Percentiles rank a stretch among this genome's conserved stretches.
These are phyloP conservation scores for Conus ventricosus DNA, from an alignment of 1,140 invertebrate genomes.

Conservation along the genomic window DNA sequence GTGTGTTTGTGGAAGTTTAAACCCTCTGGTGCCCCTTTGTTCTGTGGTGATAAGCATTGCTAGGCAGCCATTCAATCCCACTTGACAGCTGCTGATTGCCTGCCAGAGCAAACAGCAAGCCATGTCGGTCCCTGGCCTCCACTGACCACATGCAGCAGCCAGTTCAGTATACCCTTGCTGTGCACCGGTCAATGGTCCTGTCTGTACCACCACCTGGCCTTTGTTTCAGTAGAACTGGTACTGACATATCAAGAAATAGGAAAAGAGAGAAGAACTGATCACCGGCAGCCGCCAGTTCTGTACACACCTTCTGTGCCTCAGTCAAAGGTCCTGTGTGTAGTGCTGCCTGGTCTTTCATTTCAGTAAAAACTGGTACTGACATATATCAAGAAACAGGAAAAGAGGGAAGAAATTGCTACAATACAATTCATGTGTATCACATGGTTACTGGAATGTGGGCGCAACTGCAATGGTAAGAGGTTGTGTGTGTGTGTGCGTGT, in stretches of 20 bases:
- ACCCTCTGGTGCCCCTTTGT: background rate
- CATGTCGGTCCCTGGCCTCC: background rate
- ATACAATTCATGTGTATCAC: too few relatives aligned
- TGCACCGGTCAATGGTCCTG: too few relatives aligned
- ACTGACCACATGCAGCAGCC: background rate
- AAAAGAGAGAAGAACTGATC: background rate
- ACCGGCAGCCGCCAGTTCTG: background rate
- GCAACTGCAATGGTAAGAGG: too few relatives aligned
- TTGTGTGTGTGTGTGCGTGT: too few relatives aligned
- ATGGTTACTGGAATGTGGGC: too few relatives aligned
- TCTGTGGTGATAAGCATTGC: constrained; percentile 25
- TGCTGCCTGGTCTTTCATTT: background rate
- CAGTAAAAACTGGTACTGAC: background rate
- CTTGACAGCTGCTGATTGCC: constrained; percentile 23
- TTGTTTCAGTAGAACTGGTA: background rate
- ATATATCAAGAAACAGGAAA: too few relatives aligned
- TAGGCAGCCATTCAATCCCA: constrained; percentile 35
- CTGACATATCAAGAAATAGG: background rate
- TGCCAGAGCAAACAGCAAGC: background rate
- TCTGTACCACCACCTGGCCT: background rate
- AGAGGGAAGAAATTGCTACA: too few relatives aligned
- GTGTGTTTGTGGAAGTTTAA: background rate
- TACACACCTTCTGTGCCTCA: too few relatives aligned
- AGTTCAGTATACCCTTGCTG: background rate
- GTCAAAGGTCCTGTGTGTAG: too few relatives aligned